Conservation (phyloP, 2,888 invertebrate species). For the Prenolepis imparis region DNA sequence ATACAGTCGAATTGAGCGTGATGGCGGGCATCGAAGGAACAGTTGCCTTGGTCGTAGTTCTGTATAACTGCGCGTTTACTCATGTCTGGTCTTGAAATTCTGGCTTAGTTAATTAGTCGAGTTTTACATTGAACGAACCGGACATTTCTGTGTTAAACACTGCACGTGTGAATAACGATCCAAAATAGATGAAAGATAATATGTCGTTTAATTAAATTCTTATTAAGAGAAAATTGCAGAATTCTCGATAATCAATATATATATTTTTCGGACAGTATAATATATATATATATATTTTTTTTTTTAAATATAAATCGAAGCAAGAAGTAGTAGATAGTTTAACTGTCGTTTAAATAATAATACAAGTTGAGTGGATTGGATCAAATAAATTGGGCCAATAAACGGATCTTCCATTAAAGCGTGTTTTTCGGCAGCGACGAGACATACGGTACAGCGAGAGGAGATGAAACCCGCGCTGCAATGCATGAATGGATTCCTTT, state of each 20-base stretch:
- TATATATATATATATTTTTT: not conserved
- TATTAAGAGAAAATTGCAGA: not conserved
- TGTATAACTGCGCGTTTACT: slow-evolving; percentile 22
- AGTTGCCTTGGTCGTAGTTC: slow-evolving; percentile 23
- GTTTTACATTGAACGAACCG: not conserved
- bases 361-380: not conserved
- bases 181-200: not conserved
- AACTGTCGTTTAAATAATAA: slow-evolving; percentile 2
- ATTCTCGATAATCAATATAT: not conserved
- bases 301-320: not conserved
- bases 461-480: slow-evolving; percentile 9
- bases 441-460: not conserved
- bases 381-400: not conserved
- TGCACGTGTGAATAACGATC: not conserved
- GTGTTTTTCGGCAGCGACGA: not conserved
- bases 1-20: slow-evolving; percentile 64
- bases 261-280: not conserved
- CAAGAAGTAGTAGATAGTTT: not conserved
- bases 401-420: not conserved
- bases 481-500: slow-evolving; percentile 43
- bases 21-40: slow-evolving; percentile 60
- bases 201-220: not conserved
- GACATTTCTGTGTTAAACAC: not conserved
- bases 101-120: slow-evolving; percentile 12
- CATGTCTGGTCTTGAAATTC: slow-evolving; percentile 25